Base-by-base conservation (phyloP, 2,113 vertebrate species). In the Tragelaphus scriptus region DNA sequence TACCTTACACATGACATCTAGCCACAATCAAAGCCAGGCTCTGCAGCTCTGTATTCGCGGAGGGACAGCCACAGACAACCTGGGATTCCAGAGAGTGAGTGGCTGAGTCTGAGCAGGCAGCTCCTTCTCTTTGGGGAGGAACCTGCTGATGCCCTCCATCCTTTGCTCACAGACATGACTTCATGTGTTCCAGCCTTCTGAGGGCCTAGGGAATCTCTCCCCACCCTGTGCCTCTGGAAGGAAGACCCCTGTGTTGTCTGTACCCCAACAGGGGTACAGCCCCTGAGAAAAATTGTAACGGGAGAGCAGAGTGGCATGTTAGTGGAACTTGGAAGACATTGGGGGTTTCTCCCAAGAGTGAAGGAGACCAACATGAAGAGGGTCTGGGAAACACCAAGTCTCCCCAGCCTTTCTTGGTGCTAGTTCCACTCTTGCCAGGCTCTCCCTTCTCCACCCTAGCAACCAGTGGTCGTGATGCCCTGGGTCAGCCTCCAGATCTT, bases 91-190 rank as follows among this genome's bases (percentile, higher is more conserved):
- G 44, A 86, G 65, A 93, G 95, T 97, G 21, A 90, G 97, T 16
- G 97, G n/a, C 85, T 98, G 92, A 98, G 93, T 97, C 97, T 98
- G 96, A 96, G 96, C 80, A 95, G 98, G 98, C 98, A 98, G 61
- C 93, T 87, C 92, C 94, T 94, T 85, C 80, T 85, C 91, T 91
- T 91, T 84, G 71, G 13, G 98, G 98, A 98, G 98, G 98, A 98
- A 96, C 68, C 96, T 94, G 94, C 94, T 98, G 96, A 98, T 26
- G 82, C 95, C 97, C 98, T 98, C 97, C 85, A 88, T 96, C 97
- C 98, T 98, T 97, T 82, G 88, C 81, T 94, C 94, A 92, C 98
- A 98, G 98, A 98, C 98, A 97, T 98, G 98, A 98, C 98, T 98
- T 98, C 98, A 99, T 95, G 98, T 6, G 80, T 97, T 97, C 95